phyloP scores from a whole-genome alignment of 2,797 vertebrate species.

The Xiphorhynchus erythropygius region DNA sequence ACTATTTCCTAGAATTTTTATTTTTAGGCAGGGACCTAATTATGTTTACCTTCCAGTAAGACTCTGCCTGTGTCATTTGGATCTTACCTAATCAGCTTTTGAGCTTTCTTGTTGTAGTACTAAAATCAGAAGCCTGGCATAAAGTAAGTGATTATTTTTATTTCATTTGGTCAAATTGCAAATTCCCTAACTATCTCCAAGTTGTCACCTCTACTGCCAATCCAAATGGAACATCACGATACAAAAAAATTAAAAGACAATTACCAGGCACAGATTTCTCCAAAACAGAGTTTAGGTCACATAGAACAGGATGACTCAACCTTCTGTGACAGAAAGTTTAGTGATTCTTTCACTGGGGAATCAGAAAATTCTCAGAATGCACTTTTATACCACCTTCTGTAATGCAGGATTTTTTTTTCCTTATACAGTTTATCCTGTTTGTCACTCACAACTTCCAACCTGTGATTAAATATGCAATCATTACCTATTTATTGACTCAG shows the following conservation, averaged over 20 bases:
- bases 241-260: neutral
- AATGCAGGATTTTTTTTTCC: neutral
- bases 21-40: neutral
- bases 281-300: conserved; percentile 10
- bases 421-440: neutral
- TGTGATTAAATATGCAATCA: conserved; percentile 25
- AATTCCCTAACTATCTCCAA: neutral
- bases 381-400: neutral
- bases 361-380: neutral
- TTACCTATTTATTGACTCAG: conserved; percentile 63
- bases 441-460: neutral
- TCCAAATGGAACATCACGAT: neutral
- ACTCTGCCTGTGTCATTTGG: neutral
- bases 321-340: neutral
- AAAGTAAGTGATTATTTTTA: neutral
- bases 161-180: neutral
- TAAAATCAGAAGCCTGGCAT: neutral
- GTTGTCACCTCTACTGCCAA: neutral
- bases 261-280: neutral
- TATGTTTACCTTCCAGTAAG: neutral
- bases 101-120: neutral
- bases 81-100: neutral
- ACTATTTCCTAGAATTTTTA: neutral
- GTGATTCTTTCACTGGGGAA: neutral
- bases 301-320: neutral